Evolutionary conservation across 2,888 invertebrate species (phyloP).

Genomic region (Nomada ferruginata): DNA sequence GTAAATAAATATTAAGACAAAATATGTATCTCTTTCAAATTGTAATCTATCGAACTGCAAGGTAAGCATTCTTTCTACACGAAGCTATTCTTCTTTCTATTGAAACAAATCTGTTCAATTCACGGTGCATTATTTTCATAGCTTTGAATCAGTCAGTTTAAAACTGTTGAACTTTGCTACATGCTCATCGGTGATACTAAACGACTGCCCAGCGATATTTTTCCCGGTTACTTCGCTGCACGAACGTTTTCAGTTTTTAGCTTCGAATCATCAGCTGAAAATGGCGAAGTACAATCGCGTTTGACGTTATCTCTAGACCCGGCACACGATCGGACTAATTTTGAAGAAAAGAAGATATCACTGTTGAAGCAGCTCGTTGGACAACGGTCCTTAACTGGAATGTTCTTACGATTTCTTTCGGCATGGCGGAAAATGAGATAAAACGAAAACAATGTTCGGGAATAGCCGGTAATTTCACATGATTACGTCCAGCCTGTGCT

Average conservation of each 20-base stretch:
- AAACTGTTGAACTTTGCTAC: background rate
- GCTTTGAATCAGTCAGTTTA: too few relatives aligned
- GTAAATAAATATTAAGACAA: too few relatives aligned
- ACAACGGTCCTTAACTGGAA: conserved; percentile 24
- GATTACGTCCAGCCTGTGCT: conserved; percentile 54
- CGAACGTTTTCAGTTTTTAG: conserved; percentile 14
- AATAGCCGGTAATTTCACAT: conserved; percentile 52
- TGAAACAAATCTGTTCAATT: too few relatives aligned
- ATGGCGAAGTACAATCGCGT: conserved; percentile 30
- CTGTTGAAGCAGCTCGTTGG: conserved; percentile 13
- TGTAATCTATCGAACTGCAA: too few relatives aligned
- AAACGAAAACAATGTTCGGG: conserved; percentile 40
- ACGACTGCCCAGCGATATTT: background rate
- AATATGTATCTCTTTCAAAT: too few relatives aligned
- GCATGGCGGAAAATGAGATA: conserved; percentile 13
- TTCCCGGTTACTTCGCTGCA: background rate
- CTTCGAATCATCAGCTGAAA: conserved; percentile 24
- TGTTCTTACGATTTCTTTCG: conserved; percentile 33
- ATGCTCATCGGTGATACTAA: background rate
- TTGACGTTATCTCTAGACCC: conserved; percentile 27
- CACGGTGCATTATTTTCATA: too few relatives aligned
- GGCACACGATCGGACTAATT: conserved; percentile 42
- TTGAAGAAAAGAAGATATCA: conserved; percentile 50
- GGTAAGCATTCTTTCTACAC: too few relatives aligned
- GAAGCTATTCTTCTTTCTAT: too few relatives aligned